A percentile compares a stretch with the other conserved stretches of the same genome.
Conservation (phyloP, 1,140 invertebrate genomes). For the Drosophila elegans region DNA sequence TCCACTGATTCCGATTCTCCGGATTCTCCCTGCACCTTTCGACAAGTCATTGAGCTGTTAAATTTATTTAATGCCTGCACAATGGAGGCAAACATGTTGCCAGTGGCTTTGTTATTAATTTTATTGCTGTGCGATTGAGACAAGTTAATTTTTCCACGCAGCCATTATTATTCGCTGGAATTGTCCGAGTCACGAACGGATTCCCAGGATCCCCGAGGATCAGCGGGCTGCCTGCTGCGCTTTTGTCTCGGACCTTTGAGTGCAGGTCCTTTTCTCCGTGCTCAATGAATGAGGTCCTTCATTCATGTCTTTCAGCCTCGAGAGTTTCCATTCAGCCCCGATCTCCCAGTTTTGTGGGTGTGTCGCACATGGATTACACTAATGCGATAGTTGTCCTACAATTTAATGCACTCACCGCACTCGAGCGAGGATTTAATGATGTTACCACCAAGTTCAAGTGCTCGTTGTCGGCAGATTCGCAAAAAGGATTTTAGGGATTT, state of each 20-base stretch:
- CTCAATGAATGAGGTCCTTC: constrained; percentile 64
- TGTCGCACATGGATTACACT: constrained; percentile 77
- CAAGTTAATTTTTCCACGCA: constrained; percentile 54
- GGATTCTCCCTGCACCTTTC: constrained; percentile 59
- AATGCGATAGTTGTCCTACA: constrained; percentile 70
- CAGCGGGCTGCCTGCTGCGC: constrained; percentile 61
- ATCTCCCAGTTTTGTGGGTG: constrained; percentile 56
- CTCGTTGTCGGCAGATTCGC: constrained; percentile 68
- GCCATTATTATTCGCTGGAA: constrained; percentile 36
- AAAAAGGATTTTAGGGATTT: constrained; percentile 65
- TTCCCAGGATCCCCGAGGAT: constrained; percentile 66
- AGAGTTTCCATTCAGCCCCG: constrained; percentile 39
- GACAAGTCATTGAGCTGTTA: constrained; percentile 82
- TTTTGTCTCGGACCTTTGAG: constrained; percentile 53
- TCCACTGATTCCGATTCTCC: constrained; percentile 37
- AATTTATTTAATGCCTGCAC: constrained; percentile 76
- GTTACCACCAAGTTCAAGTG: constrained; percentile 74
- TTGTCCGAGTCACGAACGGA: constrained; percentile 30
- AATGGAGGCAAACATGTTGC: constrained; percentile 61
- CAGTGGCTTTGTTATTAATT: constrained; percentile 78
- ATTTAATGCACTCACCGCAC: constrained; percentile 68
- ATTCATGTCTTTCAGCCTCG: constrained; percentile 51
- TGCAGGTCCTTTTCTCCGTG: constrained; percentile 30
- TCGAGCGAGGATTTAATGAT: constrained; percentile 77
- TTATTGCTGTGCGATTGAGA: constrained; percentile 70